Conservation (phyloP, 2,113 vertebrate genomes). For the Syrmaticus mikado region DNA sequence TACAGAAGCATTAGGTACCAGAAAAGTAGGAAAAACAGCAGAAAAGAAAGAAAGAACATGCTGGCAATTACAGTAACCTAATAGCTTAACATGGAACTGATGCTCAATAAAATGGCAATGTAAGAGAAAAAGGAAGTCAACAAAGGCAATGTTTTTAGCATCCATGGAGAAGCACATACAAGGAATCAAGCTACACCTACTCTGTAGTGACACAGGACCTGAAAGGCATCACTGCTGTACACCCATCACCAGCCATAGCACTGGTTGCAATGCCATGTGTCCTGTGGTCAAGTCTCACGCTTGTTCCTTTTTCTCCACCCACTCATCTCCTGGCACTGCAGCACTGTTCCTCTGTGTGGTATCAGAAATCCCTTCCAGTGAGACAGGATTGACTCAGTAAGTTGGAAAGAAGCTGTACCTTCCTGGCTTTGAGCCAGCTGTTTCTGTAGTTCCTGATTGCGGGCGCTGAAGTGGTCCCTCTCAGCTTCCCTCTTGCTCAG, state of each 20-base stretch:
- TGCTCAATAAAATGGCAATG: neutral
- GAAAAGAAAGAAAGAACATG: neutral
- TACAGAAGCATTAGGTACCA: neutral
- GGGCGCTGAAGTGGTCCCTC: conserved; percentile 18
- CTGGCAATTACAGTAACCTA: neutral
- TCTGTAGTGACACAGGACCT: neutral
- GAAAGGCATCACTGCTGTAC: neutral
- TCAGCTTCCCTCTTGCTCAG: conserved; percentile 50
- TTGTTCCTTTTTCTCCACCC: neutral
- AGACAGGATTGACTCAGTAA: neutral
- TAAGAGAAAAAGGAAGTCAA: neutral
- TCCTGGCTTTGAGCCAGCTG: conserved; percentile 50
- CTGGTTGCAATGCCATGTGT: neutral
- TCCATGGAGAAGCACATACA: neutral
- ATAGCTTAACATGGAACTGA: neutral
- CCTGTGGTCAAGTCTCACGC: neutral
- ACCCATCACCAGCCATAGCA: neutral
- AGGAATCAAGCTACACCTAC: neutral
- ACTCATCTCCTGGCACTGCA: neutral
- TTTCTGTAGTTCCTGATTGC: conserved; percentile 59
- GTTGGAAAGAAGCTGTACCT: neutral
- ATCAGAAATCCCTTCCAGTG: fast-evolving
- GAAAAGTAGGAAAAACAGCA: neutral
- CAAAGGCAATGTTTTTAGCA: neutral
- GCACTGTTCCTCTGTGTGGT: fast-evolving